A percentile compares a stretch with the other conserved stretches of the same genome.
Evolutionary conservation across 2,113 vertebrate genomes (phyloP).

Genomic region (Takifugu bimaculatus): DNA sequence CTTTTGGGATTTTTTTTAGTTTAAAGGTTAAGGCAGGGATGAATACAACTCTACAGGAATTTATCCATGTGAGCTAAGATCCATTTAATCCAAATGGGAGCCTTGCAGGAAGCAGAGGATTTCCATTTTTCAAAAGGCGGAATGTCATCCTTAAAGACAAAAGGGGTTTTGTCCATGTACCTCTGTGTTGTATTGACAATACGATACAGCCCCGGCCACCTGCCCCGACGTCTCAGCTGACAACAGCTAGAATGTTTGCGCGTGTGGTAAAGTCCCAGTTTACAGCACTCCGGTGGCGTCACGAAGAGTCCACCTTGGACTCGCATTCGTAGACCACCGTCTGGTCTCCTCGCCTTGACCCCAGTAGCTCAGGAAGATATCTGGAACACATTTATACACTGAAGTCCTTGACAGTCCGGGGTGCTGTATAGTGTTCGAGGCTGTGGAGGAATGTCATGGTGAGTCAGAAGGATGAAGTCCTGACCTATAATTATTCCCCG

Average conservation of each 20-base stretch:
- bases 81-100: slow-evolving; percentile 32
- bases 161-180: slow-evolving; percentile 41
- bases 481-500: slow-evolving; percentile 79
- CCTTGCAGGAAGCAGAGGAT: slow-evolving; percentile 38
- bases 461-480: slow-evolving; percentile 66
- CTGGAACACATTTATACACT: slow-evolving; percentile 58
- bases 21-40: not conserved
- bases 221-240: slow-evolving; percentile 63
- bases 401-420: slow-evolving; percentile 64
- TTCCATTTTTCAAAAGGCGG: slow-evolving; percentile 50
- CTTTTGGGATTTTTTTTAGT: slow-evolving; percentile 2
- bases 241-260: slow-evolving; percentile 47
- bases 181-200: slow-evolving; percentile 59
- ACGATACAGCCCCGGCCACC: slow-evolving; percentile 59
- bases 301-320: slow-evolving; percentile 32
- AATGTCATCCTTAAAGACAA: slow-evolving; percentile 46
- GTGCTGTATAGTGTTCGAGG: slow-evolving; percentile 60
- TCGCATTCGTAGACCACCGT: slow-evolving; percentile 14
- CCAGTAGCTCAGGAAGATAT: slow-evolving; percentile 45
- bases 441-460: slow-evolving; percentile 67
- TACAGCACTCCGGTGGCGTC: slow-evolving; percentile 52
- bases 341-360: slow-evolving; percentile 36
- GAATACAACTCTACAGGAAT: slow-evolving; percentile 10
- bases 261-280: slow-evolving; percentile 55
- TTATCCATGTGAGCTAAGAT: slow-evolving; percentile 16